Evolutionary conservation across 2,113 vertebrate genomes (phyloP).

Genomic region (Chaenogobius annularis): DNA sequence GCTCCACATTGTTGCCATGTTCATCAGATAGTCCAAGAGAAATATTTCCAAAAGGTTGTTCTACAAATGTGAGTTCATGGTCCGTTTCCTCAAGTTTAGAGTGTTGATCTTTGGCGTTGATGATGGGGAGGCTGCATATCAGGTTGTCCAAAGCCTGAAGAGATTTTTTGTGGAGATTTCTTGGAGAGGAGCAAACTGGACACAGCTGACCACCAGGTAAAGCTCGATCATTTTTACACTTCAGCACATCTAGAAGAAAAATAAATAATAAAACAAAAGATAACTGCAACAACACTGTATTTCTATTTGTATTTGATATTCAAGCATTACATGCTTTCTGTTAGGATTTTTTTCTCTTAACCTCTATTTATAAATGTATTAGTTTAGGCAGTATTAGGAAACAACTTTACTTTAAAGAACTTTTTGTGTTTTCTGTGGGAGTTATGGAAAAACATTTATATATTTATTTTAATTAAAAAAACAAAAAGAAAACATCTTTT

Average conservation of each 20-base stretch:
- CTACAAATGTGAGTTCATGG: slow-evolving; percentile 42
- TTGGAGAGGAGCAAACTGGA: slow-evolving; percentile 80
- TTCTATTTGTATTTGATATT: no score
- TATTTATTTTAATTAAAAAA: no score
- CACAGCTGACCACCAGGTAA: slow-evolving; percentile 85
- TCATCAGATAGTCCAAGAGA: slow-evolving; percentile 86
- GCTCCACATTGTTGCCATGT: slow-evolving; percentile 82
- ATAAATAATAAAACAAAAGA: not conserved
- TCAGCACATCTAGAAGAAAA: slow-evolving; percentile 79
- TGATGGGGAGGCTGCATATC: slow-evolving; percentile 78
- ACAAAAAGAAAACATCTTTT: no score
- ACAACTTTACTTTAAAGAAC: no score
- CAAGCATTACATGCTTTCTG: no score
- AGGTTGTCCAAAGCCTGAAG: slow-evolving; percentile 71
- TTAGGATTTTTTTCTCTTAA: no score
- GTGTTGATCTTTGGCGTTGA: slow-evolving; percentile 70
- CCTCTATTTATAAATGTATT: no score
- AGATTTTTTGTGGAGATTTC: slow-evolving; percentile 68
- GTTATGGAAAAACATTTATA: no score
- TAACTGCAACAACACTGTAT: not conserved
- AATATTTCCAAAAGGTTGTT: slow-evolving; percentile 75
- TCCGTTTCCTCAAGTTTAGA: slow-evolving; percentile 46
- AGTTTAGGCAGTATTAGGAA: no score
- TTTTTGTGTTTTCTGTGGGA: no score
- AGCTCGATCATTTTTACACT: slow-evolving; percentile 89